These are phyloP conservation scores for Ambastaia sidthimunki DNA, from an alignment of 2,797 vertebrate species.

Conservation along the genomic window DNA sequence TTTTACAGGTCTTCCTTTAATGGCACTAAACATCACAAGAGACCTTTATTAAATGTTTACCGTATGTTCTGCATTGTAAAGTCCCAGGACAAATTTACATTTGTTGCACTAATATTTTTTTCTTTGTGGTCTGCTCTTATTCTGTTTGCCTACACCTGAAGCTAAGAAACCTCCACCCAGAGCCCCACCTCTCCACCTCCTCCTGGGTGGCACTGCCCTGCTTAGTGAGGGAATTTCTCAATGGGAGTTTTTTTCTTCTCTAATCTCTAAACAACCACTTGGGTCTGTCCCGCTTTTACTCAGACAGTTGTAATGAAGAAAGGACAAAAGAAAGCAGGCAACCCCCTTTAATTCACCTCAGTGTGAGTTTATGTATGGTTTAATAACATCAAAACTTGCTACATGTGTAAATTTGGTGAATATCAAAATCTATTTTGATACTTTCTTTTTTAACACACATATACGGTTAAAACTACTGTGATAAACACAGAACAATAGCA, in stretches of 20 bases:
- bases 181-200: constrained; percentile 61
- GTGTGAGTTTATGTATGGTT: not conserved
- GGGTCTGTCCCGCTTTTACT: constrained; percentile 69
- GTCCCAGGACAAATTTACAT: not conserved
- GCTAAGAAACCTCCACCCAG: constrained; percentile 27
- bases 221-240: constrained; percentile 67
- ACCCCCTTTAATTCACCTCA: constrained; percentile 60
- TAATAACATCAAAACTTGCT: constrained; percentile 61
- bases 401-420: constrained; percentile 35
- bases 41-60: too few relatives aligned
- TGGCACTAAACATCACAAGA: too few relatives aligned
- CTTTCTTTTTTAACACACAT: not conserved
- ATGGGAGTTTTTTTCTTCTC: constrained; percentile 56
- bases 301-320: constrained; percentile 65
- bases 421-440: not conserved
- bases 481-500: too few relatives aligned
- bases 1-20: too few relatives aligned
- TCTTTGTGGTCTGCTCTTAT: constrained; percentile 11
- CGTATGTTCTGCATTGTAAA: not conserved
- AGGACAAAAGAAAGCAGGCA: constrained; percentile 69
- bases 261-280: constrained; percentile 67
- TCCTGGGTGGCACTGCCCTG: constrained; percentile 71
- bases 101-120: not conserved
- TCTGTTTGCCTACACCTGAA: constrained; percentile 44
- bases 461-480: too few relatives aligned